Evolutionary conservation across 2,888 invertebrate species (phyloP).

Genomic region (Argyresthia albistria): DNA sequence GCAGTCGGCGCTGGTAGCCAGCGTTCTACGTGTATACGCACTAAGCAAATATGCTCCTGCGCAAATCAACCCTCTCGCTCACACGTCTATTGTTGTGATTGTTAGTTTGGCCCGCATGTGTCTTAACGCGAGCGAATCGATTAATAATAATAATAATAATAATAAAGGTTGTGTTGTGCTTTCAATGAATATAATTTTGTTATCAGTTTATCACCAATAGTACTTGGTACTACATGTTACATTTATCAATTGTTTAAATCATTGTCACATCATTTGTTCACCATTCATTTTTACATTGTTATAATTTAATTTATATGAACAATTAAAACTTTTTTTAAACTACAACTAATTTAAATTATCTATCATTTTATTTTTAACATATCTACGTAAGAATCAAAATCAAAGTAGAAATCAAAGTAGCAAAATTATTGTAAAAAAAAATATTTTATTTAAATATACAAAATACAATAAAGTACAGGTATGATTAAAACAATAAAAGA

Average conservation of each 20-base stretch:
- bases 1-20: too few species aligned
- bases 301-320: conserved; percentile 55
- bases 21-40: too few species aligned
- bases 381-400: too few species aligned
- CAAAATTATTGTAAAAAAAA: conserved; percentile 9
- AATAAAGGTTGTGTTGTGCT: neutral
- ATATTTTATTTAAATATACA: conserved; percentile 9
- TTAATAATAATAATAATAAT: too few species aligned
- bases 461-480: neutral
- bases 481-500: neutral
- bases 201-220: too few species aligned
- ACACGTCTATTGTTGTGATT: too few species aligned
- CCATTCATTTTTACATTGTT: conserved; percentile 37
- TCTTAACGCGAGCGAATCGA: too few species aligned
- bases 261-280: conserved; percentile 26
- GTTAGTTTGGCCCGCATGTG: too few species aligned
- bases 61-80: too few species aligned
- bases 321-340: conserved; percentile 35
- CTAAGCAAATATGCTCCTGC: too few species aligned
- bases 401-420: conserved; percentile 6
- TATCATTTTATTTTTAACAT: neutral
- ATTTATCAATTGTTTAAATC: conserved; percentile 28
- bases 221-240: conserved; percentile 16
- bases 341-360: too few species aligned
- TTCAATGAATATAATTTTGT: neutral